phyloP scores from a whole-genome alignment of 2,797 vertebrate species.

The Helarctos malayanus region DNA sequence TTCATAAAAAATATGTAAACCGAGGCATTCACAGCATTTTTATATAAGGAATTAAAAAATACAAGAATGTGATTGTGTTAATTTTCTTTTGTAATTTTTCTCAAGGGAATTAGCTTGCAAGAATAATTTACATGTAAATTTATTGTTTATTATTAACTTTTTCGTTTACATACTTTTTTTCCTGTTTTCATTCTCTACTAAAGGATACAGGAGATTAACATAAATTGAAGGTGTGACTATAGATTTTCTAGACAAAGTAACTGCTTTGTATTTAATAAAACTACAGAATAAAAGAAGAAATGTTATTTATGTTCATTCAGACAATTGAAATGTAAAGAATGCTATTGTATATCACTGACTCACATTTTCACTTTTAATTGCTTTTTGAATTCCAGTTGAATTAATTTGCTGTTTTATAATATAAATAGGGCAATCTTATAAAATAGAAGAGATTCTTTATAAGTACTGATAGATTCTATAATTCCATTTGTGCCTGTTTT shows the following conservation, averaged over 20 bases:
- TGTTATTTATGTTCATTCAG: neutral
- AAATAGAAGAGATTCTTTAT: neutral
- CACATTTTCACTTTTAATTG: constrained; percentile 58
- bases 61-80: neutral
- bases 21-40: constrained; percentile 13
- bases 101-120: neutral
- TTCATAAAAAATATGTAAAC: constrained; percentile 20
- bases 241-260: constrained; percentile 65
- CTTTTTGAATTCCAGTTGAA: constrained; percentile 39
- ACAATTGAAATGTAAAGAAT: constrained; percentile 1
- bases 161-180: constrained; percentile 61
- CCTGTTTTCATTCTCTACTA: constrained; percentile 20
- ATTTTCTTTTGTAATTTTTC: constrained; percentile 40
- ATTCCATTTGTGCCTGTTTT: constrained; percentile 55
- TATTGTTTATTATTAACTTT: constrained; percentile 42
- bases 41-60: neutral
- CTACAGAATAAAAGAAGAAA: constrained; percentile 36
- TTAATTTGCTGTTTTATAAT: constrained; percentile 29
- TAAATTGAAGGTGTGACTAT: constrained; percentile 44
- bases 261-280: constrained; percentile 63
- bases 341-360: constrained; percentile 38
- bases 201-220: neutral
- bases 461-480: neutral
- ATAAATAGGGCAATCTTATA: constrained; percentile 34
- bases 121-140: constrained; percentile 1